These are phyloP conservation scores for Psettodes erumei DNA, from an alignment of 2,113 vertebrate species.

Conservation along the genomic window DNA sequence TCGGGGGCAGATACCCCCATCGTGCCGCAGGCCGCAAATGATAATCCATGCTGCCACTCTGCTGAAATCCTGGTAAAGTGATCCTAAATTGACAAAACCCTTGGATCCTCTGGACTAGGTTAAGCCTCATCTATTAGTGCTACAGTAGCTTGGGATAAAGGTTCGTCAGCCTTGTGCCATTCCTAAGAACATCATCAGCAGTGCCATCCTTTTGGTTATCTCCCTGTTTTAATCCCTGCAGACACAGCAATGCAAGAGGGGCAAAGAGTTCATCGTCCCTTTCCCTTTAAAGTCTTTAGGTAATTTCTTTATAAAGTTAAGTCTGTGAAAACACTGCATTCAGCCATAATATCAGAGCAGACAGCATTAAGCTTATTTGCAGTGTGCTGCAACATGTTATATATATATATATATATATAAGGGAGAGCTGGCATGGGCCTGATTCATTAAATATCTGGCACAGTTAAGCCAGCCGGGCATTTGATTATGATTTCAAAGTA, in stretches of 20 bases:
- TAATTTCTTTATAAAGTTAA: slow-evolving; percentile 58
- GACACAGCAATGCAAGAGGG: slow-evolving; percentile 60
- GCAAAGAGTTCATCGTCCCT: slow-evolving; percentile 50
- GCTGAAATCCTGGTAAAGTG: slow-evolving; percentile 75
- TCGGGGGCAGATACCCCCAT: slow-evolving; percentile 68
- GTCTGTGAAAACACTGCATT: slow-evolving; percentile 48
- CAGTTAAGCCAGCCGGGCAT: slow-evolving; percentile 66
- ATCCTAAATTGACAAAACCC: slow-evolving; percentile 78
- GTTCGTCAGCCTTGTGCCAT: slow-evolving; percentile 61
- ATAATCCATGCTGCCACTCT: slow-evolving; percentile 74
- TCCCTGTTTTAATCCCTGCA: slow-evolving; percentile 58
- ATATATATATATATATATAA: no score
- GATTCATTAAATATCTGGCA: slow-evolving; percentile 71
- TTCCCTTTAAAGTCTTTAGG: slow-evolving; percentile 53
- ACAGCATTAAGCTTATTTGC: slow-evolving; percentile 33
- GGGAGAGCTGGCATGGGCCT: slow-evolving; percentile 61
- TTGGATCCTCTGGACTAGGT: slow-evolving; percentile 71
- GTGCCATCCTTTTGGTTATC: slow-evolving; percentile 63
- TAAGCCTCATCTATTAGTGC: slow-evolving; percentile 75
- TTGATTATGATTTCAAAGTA: slow-evolving; percentile 79
- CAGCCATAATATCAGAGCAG: slow-evolving; percentile 39
- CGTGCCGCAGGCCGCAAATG: slow-evolving; percentile 56
- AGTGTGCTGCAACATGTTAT: slow-evolving; percentile 57
- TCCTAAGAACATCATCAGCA: slow-evolving; percentile 54
- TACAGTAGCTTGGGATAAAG: slow-evolving; percentile 63